Evolutionary conservation across 2,888 invertebrate species (phyloP).

Genomic region (Stomorhina lunata): DNA sequence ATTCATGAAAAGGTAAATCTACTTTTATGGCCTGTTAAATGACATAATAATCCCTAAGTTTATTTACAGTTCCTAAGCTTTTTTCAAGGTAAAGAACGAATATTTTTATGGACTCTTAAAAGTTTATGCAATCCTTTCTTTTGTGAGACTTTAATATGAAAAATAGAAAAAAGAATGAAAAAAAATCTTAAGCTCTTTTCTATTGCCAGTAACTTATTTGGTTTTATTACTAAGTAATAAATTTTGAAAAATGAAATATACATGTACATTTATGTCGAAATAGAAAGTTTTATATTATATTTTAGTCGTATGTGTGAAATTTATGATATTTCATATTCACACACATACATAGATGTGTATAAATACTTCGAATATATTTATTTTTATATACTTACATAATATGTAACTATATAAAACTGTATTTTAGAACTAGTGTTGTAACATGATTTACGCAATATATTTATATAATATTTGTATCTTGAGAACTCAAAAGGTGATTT

Average conservation of each 20-base stretch:
- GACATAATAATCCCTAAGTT: neutral
- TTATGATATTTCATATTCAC: neutral
- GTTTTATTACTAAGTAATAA: slow-evolving; percentile 1
- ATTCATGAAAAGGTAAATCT: neutral
- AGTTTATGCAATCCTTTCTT: too few species aligned
- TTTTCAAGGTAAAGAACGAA: neutral
- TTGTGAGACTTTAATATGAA: too few species aligned
- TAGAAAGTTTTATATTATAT: slow-evolving; percentile 12
- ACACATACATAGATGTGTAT: neutral
- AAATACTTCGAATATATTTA: neutral
- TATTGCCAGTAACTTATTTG: neutral
- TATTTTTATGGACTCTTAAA: neutral
- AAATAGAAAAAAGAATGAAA: too few species aligned
- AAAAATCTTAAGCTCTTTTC: neutral
- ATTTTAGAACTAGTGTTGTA: neutral
- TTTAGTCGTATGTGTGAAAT: too few species aligned
- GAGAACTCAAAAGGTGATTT: too few species aligned
- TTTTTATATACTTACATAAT: too few species aligned
- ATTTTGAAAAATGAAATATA: slow-evolving; percentile 3
- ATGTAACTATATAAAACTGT: too few species aligned
- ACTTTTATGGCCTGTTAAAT: neutral
- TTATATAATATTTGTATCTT: neutral
- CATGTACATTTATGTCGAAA: slow-evolving; percentile 2
- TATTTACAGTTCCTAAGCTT: neutral
- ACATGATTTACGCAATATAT: neutral